Base-by-base conservation (phyloP, 2,797 vertebrate genomes). In the Clarias platycephalus region DNA sequence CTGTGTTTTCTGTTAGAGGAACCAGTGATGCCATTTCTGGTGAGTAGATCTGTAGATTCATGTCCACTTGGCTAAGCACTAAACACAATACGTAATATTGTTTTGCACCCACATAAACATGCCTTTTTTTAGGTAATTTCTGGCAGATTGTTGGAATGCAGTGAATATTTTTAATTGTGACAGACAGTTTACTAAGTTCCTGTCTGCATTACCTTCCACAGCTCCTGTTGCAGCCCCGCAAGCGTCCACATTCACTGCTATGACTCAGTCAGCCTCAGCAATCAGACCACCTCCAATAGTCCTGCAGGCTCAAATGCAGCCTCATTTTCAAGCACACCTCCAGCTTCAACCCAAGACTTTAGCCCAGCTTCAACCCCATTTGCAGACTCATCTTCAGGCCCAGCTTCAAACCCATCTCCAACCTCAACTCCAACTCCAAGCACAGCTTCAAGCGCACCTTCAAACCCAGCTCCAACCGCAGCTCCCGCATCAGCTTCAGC, bases 1-100 rank as follows among this genome's bases (percentile, higher is more conserved):
- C 94, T 0, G 95, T 95, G 13, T 95, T 92, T 88, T 95, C 95
- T 71, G 94, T 95, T 8, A 90, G 94, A 86, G 95, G 85, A 18
- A 94, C 87, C 57, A 93, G 91, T 66, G 86, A 84, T 12, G 63
- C 92, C 0, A 92, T 94, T 24, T 28, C 91, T 18, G 89, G 94
- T 95, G 87, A 93, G 87, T 78, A 9, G 31, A 24, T 22, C 28
- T 37, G 75, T 2, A n/a, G 15, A n/a, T 24, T 24, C 4, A 20
- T 58, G n/a, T 28, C 20, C 16, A 55, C 20, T 75, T 37, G 13
- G 13, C 22, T 78, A 9, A 40, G 37, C 24, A 3, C 22, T 13
- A 53, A 53, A 53, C 49, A 53, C 49, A 53, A 34, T 58, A 24
- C 15, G 16, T 55, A 28, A 34, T 10, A 34, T 57, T 5, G 15